Base-by-base conservation (phyloP, 2,113 vertebrate species). In the Callithrix jacchus region DNA sequence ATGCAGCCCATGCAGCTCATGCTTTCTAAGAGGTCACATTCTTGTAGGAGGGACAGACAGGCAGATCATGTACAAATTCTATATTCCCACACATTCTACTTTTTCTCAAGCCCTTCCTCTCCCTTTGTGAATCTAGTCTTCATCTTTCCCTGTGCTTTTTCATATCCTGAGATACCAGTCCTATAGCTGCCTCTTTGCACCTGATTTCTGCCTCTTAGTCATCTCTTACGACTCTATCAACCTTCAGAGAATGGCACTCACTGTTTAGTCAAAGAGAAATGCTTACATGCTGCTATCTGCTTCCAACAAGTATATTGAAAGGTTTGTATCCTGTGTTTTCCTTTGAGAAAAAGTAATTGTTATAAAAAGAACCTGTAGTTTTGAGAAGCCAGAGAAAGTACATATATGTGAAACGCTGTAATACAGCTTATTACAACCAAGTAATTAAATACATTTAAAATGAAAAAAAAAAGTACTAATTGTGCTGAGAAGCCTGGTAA, bases 311-410 rank as follows among this genome's bases (percentile, higher is more conserved):
- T 9, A 47, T 8, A 74, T 25, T 49, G 23, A 92, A 89, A 95
- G 8, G 10, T 25, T 76, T 66, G 2, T 56, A 64, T 87, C 42
- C 76, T 84, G 30, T 47, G 93, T 85, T 84, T 47, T 80, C 40
- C 45, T 87, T 81, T 18, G 86, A 74, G 18, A 96, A 85, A 94
- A 40, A 89, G 42, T 40, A 18, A 84, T 1, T 35, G 52, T 92
- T 70, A 52, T 71, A 17, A 42, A 25, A 87, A 40, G 4, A 93
- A 73, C 1, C 9, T 89, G 94, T 54, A 90, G 61, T 13, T 89
- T 45, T 35, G 37, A 88, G 76, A 92, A 96, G 97, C 32, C 42
- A 30, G 10, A 37, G 40, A 94, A 97, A 88, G 30, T 45, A 84
- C 49, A 47, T 14, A 79, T 42, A 76, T 87, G 89, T 35, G 18